Conservation (phyloP, 2,888 invertebrate genomes). For the Lycaena phlaeas region DNA sequence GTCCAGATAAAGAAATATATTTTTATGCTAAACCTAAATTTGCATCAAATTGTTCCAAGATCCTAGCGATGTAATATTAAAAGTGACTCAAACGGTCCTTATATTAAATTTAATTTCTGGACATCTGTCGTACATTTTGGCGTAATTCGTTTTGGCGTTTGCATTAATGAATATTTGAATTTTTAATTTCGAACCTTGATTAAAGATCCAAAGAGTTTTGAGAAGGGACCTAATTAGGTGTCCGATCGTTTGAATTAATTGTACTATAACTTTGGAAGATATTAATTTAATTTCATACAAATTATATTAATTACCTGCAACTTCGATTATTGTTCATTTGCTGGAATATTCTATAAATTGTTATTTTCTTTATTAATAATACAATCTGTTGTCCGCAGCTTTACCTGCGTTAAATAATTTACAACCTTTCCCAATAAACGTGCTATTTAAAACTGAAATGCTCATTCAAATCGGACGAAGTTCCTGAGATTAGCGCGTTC, state of each 20-base stretch:
- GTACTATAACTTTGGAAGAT: no score
- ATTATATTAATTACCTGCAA: no score
- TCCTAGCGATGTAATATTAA: conserved; percentile 42
- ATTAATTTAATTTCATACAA: no score
- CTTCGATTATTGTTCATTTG: no score
- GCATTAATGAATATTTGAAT: conserved; percentile 52
- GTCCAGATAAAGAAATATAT: not conserved
- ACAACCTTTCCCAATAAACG: no score
- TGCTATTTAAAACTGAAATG: no score
- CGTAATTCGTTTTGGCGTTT: conserved; percentile 39
- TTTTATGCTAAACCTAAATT: conserved; percentile 10
- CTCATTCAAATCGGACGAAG: no score
- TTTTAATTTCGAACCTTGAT: conserved; percentile 20
- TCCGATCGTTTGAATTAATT: not conserved
- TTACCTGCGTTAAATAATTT: no score
- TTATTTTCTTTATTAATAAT: no score
- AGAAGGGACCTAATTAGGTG: not conserved
- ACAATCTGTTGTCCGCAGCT: no score
- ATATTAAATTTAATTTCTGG: conserved; percentile 60
- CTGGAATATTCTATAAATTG: no score
- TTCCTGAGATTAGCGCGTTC: no score
- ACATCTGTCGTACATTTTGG: conserved; percentile 56
- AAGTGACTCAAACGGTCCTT: conserved; percentile 49
- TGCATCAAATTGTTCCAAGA: conserved; percentile 10
- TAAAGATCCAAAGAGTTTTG: conserved; percentile 11